Evolutionary conservation across 2,113 vertebrate genomes (phyloP).

Genomic region (Seriola aureovittata): DNA sequence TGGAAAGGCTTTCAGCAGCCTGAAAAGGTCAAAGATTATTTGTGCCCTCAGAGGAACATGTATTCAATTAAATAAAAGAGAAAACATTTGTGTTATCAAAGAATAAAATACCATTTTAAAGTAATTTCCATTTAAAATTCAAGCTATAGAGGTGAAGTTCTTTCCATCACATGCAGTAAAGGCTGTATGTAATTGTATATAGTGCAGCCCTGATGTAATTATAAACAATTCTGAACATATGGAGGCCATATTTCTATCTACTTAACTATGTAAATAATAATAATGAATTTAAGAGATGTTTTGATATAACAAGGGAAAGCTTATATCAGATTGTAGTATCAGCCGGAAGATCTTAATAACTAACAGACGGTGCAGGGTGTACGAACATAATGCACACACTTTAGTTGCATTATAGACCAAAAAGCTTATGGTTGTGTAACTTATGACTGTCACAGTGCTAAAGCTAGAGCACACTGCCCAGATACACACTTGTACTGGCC

Average conservation of each 20-base stretch:
- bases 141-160: too few species aligned
- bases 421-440: neutral
- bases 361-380: neutral
- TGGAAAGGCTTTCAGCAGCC: neutral
- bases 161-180: neutral
- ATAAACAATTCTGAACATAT: neutral
- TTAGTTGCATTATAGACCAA: neutral
- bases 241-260: neutral
- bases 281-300: neutral
- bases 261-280: neutral
- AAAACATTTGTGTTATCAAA: neutral
- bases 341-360: conserved; percentile 1
- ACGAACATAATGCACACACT: neutral
- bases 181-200: neutral
- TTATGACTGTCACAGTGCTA: neutral
- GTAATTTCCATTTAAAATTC: neutral
- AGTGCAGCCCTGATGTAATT: neutral
- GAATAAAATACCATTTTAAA: neutral
- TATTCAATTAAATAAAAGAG: neutral
- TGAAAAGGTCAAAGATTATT: conserved; percentile 3
- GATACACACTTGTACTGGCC: neutral
- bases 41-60: neutral
- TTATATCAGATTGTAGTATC: neutral
- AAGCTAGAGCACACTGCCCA: neutral
- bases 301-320: neutral